Evolutionary conservation across 2,888 invertebrate genomes (phyloP).

Genomic region (Drosophila maculinotata): DNA sequence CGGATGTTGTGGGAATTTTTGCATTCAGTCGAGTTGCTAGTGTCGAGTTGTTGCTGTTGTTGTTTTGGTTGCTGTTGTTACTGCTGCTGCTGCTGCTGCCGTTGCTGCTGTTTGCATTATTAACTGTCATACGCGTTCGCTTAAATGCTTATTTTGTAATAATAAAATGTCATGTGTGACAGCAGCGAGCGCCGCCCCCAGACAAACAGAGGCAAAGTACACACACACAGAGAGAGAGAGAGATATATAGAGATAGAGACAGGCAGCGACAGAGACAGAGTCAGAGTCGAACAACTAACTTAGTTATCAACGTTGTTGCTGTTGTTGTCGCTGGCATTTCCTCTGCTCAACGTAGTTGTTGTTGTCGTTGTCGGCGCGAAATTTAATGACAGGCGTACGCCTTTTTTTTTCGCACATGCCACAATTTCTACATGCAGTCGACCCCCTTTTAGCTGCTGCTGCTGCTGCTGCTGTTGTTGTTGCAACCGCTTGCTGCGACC

Average conservation of each 20-base stretch:
- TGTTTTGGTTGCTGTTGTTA: constrained; percentile 18
- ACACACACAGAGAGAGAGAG: constrained; percentile 1
- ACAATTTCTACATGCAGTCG: constrained; percentile 56
- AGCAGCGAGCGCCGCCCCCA: constrained; percentile 56
- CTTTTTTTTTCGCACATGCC: constrained; percentile 75
- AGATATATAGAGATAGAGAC: constrained; percentile 1
- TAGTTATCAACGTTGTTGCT: constrained; percentile 61
- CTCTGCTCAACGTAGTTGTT: constrained; percentile 30
- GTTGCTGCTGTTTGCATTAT: constrained; percentile 69
- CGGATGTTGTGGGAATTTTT: constrained; percentile 81
- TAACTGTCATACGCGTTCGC: constrained; percentile 79
- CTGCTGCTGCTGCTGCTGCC: constrained; percentile 27
- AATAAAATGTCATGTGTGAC: constrained; percentile 77
- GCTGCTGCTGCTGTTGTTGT: constrained; percentile 26
- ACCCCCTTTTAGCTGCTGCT: constrained; percentile 29
- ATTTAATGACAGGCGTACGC: constrained; percentile 77
- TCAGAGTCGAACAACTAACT: constrained; percentile 58
- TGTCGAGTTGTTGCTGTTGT: constrained; percentile 25
- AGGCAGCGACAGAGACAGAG: constrained; percentile 5
- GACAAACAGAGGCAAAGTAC: constrained; percentile 48
- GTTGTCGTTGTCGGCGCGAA: constrained; percentile 61
- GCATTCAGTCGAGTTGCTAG: constrained; percentile 63
- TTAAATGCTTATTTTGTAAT: constrained; percentile 81
- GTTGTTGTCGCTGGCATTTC: constrained; percentile 46
- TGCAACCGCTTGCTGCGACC: constrained; percentile 29